phyloP scores from a whole-genome alignment of 2,888 invertebrate genomes.

The Pocota personata region DNA sequence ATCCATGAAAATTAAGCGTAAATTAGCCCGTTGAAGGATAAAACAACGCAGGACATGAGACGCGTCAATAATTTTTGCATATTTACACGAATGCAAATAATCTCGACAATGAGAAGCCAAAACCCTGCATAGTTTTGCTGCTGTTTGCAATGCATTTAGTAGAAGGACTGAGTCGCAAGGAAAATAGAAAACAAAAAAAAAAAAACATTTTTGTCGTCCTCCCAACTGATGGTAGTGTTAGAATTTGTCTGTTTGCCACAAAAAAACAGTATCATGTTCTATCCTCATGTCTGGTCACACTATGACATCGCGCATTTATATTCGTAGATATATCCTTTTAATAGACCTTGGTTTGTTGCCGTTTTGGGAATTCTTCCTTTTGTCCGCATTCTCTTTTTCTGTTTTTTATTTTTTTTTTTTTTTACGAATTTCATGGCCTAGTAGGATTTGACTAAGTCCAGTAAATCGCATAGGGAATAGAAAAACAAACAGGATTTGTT shows the following conservation, averaged over 20 bases:
- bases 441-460: constrained; percentile 3
- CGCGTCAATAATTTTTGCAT: constrained; percentile 45
- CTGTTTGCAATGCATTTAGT: background rate
- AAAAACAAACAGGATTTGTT: background rate
- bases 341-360: constrained; percentile 23
- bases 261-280: background rate
- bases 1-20: constrained; percentile 59
- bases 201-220: background rate
- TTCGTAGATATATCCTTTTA: constrained; percentile 21
- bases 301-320: constrained; percentile 24
- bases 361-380: background rate
- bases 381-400: background rate
- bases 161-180: background rate
- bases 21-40: constrained; percentile 40
- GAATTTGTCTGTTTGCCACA: background rate
- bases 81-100: constrained; percentile 48
- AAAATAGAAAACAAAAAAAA: background rate
- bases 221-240: background rate
- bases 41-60: constrained; percentile 6
- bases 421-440: background rate
- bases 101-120: constrained; percentile 10
- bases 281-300: constrained; percentile 3
- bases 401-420: background rate
- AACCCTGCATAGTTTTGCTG: background rate
- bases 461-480: constrained; percentile 10